Evolutionary conservation across 2,797 vertebrate species (phyloP), one percentile per base, ranked within the genome.

Genomic region (Chaetodon trifasciatus): DNA sequence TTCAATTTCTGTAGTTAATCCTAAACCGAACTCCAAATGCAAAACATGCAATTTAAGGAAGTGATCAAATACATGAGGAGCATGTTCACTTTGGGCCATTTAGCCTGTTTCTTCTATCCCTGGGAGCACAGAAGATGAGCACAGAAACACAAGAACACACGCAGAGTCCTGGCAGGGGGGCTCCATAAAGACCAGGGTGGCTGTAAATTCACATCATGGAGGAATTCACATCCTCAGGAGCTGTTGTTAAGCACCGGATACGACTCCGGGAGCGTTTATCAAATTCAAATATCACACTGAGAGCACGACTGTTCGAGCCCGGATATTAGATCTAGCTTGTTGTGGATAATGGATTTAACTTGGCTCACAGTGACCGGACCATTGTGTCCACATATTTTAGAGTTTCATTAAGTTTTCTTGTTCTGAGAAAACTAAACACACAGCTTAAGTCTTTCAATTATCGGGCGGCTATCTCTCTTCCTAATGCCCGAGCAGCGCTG

Each of bases 281-380:
- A 71, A 67, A 72, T 24, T 64, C 56, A 82, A 78, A 77, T 52
- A 64, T 37, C 52, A 56, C 74, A 50, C 52, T 19, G 80, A 77
- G 76, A 74, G 50, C 28, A 1, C 17, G 19, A 52, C 49, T 12
- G 66, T 4, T 63, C 16, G 17, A 68, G 78, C 12, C 65, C 46
- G n/a, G 74, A 86, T 79, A 83, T 89, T 83, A 75, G 70, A 66
- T 70, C 46, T 3, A 32, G 40, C 76, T 69, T 16, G 70, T 84
- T 82, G 67, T 50, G 52, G 64, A 78, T 76, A 79, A 85, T 76
- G 40, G 63, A 75, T 63, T 79, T 35, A 50, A 58, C 52, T 62
- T 58, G 0, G 40, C 79, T 64, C 37, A 1, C 58, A n/a, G 32
- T 74, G 74, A 67, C 44, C 69, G 19, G 61, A 71, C 62, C 65